phyloP scores from a whole-genome alignment of 2,797 vertebrate species.

The Paratrypauchen microcephalus region DNA sequence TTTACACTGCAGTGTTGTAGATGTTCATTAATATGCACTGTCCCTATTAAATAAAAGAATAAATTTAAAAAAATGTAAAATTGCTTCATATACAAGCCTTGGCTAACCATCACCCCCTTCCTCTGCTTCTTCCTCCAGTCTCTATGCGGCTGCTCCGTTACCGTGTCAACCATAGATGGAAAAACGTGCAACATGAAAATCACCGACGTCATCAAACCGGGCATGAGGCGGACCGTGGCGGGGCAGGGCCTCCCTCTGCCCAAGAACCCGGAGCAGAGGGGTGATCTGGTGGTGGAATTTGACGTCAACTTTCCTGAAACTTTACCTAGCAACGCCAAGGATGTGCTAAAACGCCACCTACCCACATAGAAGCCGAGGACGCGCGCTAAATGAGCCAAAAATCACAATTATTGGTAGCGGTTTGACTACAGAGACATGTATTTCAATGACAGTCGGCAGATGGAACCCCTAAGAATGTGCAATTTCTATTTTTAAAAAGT shows the following conservation, averaged over 20 bases:
- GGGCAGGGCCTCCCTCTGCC: conserved; percentile 95
- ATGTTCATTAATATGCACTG: no score
- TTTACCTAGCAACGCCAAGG: conserved; percentile 92
- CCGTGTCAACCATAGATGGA: conserved; percentile 95
- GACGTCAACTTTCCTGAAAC: conserved; percentile 94
- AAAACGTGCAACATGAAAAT: conserved; percentile 95
- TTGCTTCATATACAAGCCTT: neutral
- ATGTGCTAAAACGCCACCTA: conserved; percentile 94
- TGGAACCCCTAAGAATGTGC: conserved; percentile 71
- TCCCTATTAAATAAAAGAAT: no score
- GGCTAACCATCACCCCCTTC: no score
- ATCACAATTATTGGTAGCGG: conserved; percentile 4
- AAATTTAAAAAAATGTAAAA: no score
- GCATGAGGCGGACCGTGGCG: conserved; percentile 93
- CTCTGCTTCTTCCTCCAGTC: conserved; percentile 79
- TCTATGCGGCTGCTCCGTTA: conserved; percentile 93
- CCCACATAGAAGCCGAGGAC: conserved; percentile 82
- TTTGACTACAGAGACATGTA: conserved; percentile 31
- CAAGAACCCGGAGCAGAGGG: conserved; percentile 94
- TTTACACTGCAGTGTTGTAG: no score
- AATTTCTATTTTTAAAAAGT: conserved; percentile 77
- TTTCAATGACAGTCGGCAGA: conserved; percentile 49
- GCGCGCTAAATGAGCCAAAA: conserved; percentile 26
- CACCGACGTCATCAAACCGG: conserved; percentile 96
- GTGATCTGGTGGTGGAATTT: conserved; percentile 97